Evolutionary conservation across 2,888 invertebrate genomes (phyloP).

Genomic region (Melanotus villosus): DNA sequence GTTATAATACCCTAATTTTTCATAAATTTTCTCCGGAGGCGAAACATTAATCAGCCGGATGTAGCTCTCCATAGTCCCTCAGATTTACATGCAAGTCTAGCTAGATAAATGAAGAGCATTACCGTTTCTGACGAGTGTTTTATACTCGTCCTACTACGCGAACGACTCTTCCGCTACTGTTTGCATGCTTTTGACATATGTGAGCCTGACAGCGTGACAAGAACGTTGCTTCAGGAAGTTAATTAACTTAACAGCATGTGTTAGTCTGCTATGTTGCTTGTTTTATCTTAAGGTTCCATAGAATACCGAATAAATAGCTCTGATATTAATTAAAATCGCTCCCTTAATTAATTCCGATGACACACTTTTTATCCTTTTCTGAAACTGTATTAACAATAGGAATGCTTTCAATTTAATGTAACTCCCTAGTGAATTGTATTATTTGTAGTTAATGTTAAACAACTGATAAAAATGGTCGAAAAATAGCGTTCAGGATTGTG

Average conservation of each 20-base stretch:
- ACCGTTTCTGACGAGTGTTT: slow-evolving; percentile 28
- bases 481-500: no score
- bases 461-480: no score
- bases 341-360: no score
- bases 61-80: slow-evolving; percentile 12
- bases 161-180: slow-evolving; percentile 11
- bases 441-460: no score
- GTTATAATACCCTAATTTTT: slow-evolving; percentile 14
- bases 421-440: no score
- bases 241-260: slow-evolving; percentile 19
- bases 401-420: no score
- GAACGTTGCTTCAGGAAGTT: slow-evolving; percentile 16
- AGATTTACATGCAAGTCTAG: slow-evolving; percentile 19
- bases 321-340: no score
- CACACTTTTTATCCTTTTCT: no score
- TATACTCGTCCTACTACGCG: slow-evolving; percentile 1
- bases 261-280: background rate
- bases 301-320: no score
- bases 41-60: slow-evolving; percentile 21
- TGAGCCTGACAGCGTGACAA: slow-evolving; percentile 8
- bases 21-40: slow-evolving; percentile 10
- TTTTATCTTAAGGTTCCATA: background rate
- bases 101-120: slow-evolving; percentile 30
- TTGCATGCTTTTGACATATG: slow-evolving; percentile 25
- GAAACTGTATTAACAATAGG: no score